Percentiles rank a stretch among this genome's conserved stretches.
Conservation (phyloP, 2,113 vertebrate species). For the Xiphophorus hellerii region DNA sequence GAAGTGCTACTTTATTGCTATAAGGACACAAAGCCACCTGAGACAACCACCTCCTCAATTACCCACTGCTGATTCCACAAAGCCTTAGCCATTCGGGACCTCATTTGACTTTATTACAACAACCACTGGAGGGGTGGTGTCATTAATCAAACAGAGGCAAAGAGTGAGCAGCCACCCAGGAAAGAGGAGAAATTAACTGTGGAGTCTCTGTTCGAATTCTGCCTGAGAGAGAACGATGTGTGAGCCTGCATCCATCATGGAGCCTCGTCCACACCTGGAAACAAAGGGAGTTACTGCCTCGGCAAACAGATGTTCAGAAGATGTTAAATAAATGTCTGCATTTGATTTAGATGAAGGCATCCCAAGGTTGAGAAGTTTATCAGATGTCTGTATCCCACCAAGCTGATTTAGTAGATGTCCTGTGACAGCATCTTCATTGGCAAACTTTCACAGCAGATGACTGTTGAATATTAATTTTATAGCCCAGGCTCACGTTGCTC, state of each 20-base stretch:
- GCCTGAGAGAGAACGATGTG: slow-evolving; percentile 14
- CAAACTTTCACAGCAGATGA: background rate
- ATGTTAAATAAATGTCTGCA: background rate
- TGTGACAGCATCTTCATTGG: background rate
- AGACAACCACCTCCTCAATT: slow-evolving; percentile 64
- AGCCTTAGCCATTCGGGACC: slow-evolving; percentile 57
- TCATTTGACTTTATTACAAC: slow-evolving; percentile 74
- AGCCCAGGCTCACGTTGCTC: background rate
- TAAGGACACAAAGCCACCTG: slow-evolving; percentile 47
- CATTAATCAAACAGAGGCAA: slow-evolving; percentile 69
- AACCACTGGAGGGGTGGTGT: slow-evolving; percentile 44
- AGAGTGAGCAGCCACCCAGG: slow-evolving; percentile 43
- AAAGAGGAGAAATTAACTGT: slow-evolving; percentile 48
- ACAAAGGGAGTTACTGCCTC: background rate
- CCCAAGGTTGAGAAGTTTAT: background rate
- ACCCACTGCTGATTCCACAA: slow-evolving; percentile 68
- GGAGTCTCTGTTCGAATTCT: slow-evolving; percentile 24
- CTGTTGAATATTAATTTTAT: background rate
- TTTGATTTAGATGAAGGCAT: background rate
- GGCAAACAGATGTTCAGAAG: background rate
- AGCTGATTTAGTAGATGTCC: background rate
- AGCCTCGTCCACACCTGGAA: slow-evolving; percentile 2
- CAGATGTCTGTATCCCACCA: background rate
- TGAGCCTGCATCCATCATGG: slow-evolving; percentile 26
- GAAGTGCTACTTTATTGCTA: slow-evolving; percentile 50